Evolutionary conservation across 2,797 vertebrate genomes (phyloP).

Genomic region (Spinibarbus caldwelli): DNA sequence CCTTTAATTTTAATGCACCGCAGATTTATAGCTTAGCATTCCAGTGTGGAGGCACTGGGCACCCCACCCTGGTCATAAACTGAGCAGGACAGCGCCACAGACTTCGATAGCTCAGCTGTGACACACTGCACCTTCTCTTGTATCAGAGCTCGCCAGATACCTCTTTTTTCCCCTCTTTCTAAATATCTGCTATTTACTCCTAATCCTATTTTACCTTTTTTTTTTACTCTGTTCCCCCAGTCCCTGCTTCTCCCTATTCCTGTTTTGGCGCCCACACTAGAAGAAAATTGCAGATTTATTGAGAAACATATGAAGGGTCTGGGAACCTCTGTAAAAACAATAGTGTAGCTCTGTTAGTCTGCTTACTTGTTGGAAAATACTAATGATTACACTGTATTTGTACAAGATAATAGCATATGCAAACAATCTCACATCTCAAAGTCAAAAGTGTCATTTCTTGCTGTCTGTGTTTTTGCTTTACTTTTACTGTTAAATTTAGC

Average conservation of each 20-base stretch:
- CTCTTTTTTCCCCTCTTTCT: slow-evolving; percentile 1
- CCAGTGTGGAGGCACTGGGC: slow-evolving; percentile 73
- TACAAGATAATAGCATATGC: slow-evolving; percentile 19
- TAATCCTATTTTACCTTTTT: slow-evolving; percentile 16
- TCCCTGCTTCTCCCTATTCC: slow-evolving; percentile 12
- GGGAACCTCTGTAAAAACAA: slow-evolving; percentile 64
- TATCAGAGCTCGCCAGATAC: slow-evolving; percentile 37
- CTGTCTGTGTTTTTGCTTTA: slow-evolving; percentile 16
- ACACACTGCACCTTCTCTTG: slow-evolving; percentile 72
- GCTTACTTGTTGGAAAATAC: slow-evolving; percentile 17
- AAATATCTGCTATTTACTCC: slow-evolving; percentile 21
- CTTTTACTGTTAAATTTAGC: slow-evolving; percentile 25
- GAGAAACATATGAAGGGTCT: background rate
- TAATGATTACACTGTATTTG: slow-evolving; percentile 25
- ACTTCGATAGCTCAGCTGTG: slow-evolving; percentile 73
- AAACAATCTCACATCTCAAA: slow-evolving; percentile 12
- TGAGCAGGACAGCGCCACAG: slow-evolving; percentile 72
- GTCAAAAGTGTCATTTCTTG: slow-evolving; percentile 4
- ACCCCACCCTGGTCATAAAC: slow-evolving; percentile 83
- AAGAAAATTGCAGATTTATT: slow-evolving; percentile 31
- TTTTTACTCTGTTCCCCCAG: background rate
- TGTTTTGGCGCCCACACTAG: background rate
- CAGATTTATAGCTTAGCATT: slow-evolving; percentile 88
- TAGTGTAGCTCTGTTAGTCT: slow-evolving; percentile 58
- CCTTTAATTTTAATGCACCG: slow-evolving; percentile 88